A percentile compares a stretch with the other conserved stretches of the same genome.
Evolutionary conservation across 2,797 vertebrate species (phyloP).

Genomic region (Benthosema pterotum): DNA sequence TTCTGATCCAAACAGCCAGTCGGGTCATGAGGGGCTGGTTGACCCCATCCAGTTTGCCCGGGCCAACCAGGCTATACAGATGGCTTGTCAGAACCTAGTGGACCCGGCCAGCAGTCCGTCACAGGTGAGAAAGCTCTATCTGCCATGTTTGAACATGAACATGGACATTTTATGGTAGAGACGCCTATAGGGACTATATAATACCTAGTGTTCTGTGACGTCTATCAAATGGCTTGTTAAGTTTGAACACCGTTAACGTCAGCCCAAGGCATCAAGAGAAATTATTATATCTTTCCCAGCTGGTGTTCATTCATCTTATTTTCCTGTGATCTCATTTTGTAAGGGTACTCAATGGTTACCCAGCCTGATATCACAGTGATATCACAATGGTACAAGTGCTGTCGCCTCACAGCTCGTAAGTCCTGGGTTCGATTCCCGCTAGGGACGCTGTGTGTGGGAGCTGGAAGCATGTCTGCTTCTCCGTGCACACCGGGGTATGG

Average conservation of each 20-base stretch:
- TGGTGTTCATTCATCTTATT: constrained; percentile 3
- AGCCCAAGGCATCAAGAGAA: not conserved
- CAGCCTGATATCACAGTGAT: too few species aligned
- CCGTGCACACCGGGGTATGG: too few species aligned
- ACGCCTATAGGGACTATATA: not conserved
- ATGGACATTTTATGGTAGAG: constrained; percentile 1
- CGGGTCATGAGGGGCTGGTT: constrained; percentile 96
- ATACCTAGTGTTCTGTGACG: constrained; percentile 22
- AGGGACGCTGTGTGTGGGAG: too few species aligned
- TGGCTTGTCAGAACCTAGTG: constrained; percentile 97
- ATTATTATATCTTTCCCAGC: not conserved
- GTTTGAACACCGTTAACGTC: constrained; percentile 23
- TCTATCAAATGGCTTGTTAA: constrained; percentile 33
- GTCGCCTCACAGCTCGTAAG: too few species aligned
- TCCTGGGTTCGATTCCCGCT: too few species aligned
- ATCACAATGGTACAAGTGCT: too few species aligned
- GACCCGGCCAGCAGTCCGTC: constrained; percentile 96
- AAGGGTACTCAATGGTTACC: too few species aligned
- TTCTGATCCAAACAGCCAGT: constrained; percentile 97
- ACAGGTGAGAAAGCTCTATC: constrained; percentile 82
- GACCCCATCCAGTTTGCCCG: constrained; percentile 97
- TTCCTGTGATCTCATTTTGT: constrained; percentile 9
- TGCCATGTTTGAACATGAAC: not conserved
- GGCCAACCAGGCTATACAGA: constrained; percentile 98
- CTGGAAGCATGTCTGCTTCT: too few species aligned